Evolutionary conservation across 2,113 vertebrate genomes (phyloP).

Genomic region (Eurystomus gularis): DNA sequence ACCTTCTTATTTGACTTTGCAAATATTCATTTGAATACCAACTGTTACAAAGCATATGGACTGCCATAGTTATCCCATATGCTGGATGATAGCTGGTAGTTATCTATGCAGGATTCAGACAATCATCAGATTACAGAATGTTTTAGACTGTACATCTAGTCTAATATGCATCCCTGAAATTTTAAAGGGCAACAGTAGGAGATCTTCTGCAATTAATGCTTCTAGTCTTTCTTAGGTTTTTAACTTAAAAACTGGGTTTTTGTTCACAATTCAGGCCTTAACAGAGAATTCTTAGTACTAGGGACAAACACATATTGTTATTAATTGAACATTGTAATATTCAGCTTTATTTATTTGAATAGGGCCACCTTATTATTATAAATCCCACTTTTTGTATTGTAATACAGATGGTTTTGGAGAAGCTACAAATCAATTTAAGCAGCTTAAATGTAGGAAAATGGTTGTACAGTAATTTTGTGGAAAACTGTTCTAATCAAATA

Average conservation of each 20-base stretch:
- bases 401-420: not conserved
- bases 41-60: slow-evolving; percentile 71
- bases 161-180: not conserved
- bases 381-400: not conserved
- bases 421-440: not conserved
- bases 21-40: slow-evolving; percentile 65
- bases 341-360: not conserved
- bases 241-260: not conserved
- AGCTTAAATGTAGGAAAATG: not conserved
- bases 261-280: not conserved
- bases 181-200: not conserved
- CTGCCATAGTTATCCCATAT: slow-evolving; percentile 53
- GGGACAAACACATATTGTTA: not conserved
- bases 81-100: slow-evolving; percentile 25
- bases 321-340: not conserved
- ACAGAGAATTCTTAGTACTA: not conserved
- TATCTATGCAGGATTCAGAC: slow-evolving; percentile 45
- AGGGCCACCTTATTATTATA: not conserved
- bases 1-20: slow-evolving; percentile 62
- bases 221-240: not conserved
- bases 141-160: not conserved
- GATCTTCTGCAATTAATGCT: not conserved
- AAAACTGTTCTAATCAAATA: not conserved
- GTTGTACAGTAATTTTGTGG: not conserved
- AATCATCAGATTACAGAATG: slow-evolving; percentile 16